Conservation (phyloP, 1,140 invertebrate species). For the Pinna nobilis region DNA sequence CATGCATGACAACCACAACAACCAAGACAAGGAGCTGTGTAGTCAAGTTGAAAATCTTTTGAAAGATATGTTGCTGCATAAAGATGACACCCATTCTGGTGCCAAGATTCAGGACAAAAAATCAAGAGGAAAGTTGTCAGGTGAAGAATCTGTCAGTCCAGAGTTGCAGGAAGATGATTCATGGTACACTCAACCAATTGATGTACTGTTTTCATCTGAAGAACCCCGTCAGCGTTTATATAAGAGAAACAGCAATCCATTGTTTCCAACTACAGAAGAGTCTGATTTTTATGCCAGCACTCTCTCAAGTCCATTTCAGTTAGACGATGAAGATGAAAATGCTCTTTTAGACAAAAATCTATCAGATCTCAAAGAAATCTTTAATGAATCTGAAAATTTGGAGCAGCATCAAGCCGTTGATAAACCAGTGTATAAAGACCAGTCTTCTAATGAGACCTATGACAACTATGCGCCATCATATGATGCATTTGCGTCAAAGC, state of each 20-base stretch:
- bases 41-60: constrained; percentile 55
- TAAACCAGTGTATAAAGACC: too few relatives aligned
- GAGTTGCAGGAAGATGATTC: constrained; percentile 58
- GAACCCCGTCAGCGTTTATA: constrained; percentile 48
- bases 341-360: too few relatives aligned
- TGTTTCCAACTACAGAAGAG: background rate
- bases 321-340: too few relatives aligned
- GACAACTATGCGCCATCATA: too few relatives aligned
- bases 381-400: too few relatives aligned
- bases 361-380: too few relatives aligned
- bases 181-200: constrained; percentile 61
- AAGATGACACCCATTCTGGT: background rate
- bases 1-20: constrained; percentile 19
- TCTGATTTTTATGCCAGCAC: too few relatives aligned
- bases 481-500: too few relatives aligned
- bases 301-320: too few relatives aligned
- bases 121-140: background rate
- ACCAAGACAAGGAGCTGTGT: constrained; percentile 48
- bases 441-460: too few relatives aligned
- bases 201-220: constrained; percentile 44
- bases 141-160: constrained; percentile 42
- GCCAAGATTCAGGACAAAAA: background rate
- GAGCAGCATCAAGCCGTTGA: too few relatives aligned
- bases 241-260: constrained; percentile 49
- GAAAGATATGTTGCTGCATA: constrained; percentile 54